Percentiles rank a stretch among this genome's conserved stretches.
phyloP scores from a whole-genome alignment of 2,113 vertebrate genomes.

The rabbit (Oryctolagus cuniculus) region DNA sequence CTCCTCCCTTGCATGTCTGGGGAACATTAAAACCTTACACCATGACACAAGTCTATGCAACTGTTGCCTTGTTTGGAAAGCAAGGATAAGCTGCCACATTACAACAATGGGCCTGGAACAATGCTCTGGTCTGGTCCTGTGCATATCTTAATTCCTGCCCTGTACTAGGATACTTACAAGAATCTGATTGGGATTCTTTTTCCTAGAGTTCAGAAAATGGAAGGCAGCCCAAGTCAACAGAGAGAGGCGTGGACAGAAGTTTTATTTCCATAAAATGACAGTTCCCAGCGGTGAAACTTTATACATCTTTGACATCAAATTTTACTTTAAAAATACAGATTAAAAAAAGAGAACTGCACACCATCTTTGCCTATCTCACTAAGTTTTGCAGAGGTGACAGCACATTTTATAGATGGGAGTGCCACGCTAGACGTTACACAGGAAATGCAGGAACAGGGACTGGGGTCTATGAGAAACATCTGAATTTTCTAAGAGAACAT shows the following conservation, averaged over 20 bases:
- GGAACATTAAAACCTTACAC: conserved; percentile 39
- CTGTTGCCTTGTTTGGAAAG: background rate
- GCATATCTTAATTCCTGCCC: background rate
- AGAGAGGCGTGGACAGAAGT: background rate
- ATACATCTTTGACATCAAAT: background rate
- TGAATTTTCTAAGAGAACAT: conserved; percentile 54
- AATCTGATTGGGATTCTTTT: background rate
- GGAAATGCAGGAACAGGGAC: background rate
- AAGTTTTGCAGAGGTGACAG: background rate
- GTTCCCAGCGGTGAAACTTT: background rate
- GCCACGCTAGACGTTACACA: background rate
- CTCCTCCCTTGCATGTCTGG: background rate
- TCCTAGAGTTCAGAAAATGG: background rate
- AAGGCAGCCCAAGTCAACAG: background rate
- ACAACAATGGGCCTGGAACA: background rate
- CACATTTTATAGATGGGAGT: background rate
- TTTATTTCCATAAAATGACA: conserved; percentile 16
- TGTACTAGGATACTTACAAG: background rate
- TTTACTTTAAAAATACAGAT: conserved; percentile 17
- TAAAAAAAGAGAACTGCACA: background rate
- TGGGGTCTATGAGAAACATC: conserved; percentile 23
- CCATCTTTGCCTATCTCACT: background rate
- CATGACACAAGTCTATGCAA: background rate
- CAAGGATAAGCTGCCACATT: background rate
- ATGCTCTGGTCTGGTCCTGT: background rate